Evolutionary conservation across 2,113 vertebrate species (phyloP).

Genomic region (Dipodomys spectabilis): DNA sequence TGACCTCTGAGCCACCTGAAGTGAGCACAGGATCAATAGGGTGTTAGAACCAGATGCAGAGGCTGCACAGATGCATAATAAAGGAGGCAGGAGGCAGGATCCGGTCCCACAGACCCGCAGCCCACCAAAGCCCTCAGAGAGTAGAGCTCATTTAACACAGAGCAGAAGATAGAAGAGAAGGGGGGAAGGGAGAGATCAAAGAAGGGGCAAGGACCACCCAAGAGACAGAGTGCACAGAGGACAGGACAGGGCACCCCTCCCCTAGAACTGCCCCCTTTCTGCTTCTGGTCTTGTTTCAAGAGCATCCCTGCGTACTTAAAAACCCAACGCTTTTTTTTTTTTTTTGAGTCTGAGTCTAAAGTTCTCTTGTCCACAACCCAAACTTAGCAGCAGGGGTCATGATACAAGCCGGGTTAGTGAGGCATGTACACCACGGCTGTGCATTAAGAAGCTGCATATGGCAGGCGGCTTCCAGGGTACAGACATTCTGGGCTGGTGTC

Average conservation of each 20-base stretch:
- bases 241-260: too few species aligned
- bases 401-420: background rate
- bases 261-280: fast-evolving
- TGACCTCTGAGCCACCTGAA: background rate
- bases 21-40: background rate
- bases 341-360: background rate
- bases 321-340: background rate
- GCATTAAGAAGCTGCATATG: background rate
- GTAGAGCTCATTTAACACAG: background rate
- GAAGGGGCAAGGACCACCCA: background rate
- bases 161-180: background rate
- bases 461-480: background rate
- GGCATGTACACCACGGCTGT: background rate
- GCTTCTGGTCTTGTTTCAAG: background rate
- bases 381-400: background rate
- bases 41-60: background rate
- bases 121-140: background rate
- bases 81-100: background rate
- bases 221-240: background rate
- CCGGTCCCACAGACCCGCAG: background rate
- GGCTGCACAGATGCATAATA: background rate
- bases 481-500: too few species aligned
- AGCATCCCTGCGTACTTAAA: background rate
- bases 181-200: background rate
- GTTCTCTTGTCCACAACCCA: background rate